Base-by-base conservation (phyloP, 1,140 invertebrate species). In the Pseudomyrmex pallidus region DNA sequence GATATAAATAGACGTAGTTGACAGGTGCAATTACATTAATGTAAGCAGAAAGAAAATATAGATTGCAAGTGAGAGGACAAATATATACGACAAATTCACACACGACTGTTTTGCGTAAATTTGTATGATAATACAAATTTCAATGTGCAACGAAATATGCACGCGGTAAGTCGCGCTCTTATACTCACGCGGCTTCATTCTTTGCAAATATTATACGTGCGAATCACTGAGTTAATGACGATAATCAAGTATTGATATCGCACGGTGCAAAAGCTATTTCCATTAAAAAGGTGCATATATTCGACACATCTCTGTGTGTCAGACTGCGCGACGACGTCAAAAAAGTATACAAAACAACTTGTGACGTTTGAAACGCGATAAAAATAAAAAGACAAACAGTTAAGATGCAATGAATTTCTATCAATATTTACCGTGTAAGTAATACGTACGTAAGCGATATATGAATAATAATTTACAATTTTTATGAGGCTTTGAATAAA, bases 221-320 rank as follows among this genome's bases (percentile, higher is more conserved):
- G 48, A 80, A 80, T 72, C 46, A 3, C 57, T 10, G 0, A 35
- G n/a, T 13, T 5, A 13, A 12, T 56, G 5, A 9, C 66, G 66
- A 72, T 80, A 48, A 61, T 70, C 46, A 80, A 80, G 72, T 70
- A 80, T 80, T 80, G 57, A 80, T 80, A 59, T 52, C n/a, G 35
- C 5, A 35, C 5, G 54, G 8, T 35, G 17, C 20, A 4, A 52
- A 44, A 17, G 22, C 61, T 70, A 70, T 70, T 80, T 50, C 66
- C 66, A 22, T 12, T 61, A 35, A 70, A 12, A 12, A 12, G 10
- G 12, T 25, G 1, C 12, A 9, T 25, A 35, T 12, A 5, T 17
- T 35, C 44, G 4, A n/a, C n/a, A n/a, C n/a, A 57, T 70, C n/a
- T 2, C n/a, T 2, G 15, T 12, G 22, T 20, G 15, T 76, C 15